These are phyloP conservation scores for Drosophila mulleri DNA, from an alignment of 2,888 invertebrate species.

Conservation along the genomic window DNA sequence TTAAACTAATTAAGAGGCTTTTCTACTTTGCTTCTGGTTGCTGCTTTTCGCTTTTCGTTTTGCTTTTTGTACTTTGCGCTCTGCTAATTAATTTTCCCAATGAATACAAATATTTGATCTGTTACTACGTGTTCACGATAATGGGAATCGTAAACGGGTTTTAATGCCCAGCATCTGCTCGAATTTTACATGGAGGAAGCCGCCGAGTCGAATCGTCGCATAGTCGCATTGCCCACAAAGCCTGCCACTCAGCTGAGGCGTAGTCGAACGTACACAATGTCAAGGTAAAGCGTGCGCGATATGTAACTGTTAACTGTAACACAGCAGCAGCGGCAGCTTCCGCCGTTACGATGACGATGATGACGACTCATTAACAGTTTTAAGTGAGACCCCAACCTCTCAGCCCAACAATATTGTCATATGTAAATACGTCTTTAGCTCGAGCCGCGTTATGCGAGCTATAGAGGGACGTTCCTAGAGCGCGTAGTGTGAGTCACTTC, in stretches of 20 bases:
- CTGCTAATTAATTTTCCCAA: conserved; percentile 73
- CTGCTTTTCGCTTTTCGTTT: conserved; percentile 30
- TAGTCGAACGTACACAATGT: conserved; percentile 47
- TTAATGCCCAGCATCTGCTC: conserved; percentile 54
- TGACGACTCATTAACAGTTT: conserved; percentile 55
- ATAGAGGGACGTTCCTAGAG: conserved; percentile 2
- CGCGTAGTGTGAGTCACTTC: neutral
- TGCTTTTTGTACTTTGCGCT: conserved; percentile 47
- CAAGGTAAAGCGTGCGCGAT: conserved; percentile 54
- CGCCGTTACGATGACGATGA: conserved; percentile 30
- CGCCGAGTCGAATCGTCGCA: neutral
- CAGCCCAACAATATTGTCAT: conserved; percentile 19
- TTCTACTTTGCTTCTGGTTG: conserved; percentile 38
- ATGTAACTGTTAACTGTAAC: conserved; percentile 52
- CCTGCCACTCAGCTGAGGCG: conserved; percentile 25
- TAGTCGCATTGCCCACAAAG: conserved; percentile 29
- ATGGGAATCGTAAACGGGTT: conserved; percentile 66
- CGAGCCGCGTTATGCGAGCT: conserved; percentile 4
- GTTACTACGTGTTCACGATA: conserved; percentile 26
- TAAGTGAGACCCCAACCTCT: conserved; percentile 19
- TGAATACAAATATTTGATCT: conserved; percentile 69
- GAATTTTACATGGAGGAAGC: conserved; percentile 7
- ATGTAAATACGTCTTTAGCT: conserved; percentile 27
- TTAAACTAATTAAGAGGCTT: conserved; percentile 73
- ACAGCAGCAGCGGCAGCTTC: conserved; percentile 26